Evolutionary conservation across 2,888 invertebrate genomes (phyloP).

Genomic region (Bibio marci): DNA sequence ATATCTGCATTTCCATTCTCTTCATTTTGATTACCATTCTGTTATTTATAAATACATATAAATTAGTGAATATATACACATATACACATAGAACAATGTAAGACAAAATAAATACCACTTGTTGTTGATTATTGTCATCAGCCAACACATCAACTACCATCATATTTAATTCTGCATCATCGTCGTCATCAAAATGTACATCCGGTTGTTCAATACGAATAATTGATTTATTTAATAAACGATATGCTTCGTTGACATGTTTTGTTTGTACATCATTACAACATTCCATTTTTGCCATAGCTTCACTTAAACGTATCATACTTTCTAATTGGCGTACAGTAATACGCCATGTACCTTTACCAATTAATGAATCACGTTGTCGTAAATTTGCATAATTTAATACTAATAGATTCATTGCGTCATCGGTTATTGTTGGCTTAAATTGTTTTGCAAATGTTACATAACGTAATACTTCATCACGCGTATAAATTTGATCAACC

Average conservation of each 20-base stretch:
- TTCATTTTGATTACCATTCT: no score
- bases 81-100: no score
- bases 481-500: slow-evolving; percentile 64
- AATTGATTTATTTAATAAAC: slow-evolving; percentile 87
- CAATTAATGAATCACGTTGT: slow-evolving; percentile 59
- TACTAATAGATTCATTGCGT: slow-evolving; percentile 69
- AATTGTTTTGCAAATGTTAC: slow-evolving; percentile 94
- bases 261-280: slow-evolving; percentile 68
- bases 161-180: slow-evolving; percentile 25
- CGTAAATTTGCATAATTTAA: slow-evolving; percentile 77
- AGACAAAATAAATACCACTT: no score
- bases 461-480: slow-evolving; percentile 83
- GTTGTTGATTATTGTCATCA: slow-evolving; percentile 1
- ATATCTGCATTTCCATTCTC: slow-evolving; percentile 8
- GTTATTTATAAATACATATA: no score
- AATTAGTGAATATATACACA: no score
- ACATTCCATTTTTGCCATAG: slow-evolving; percentile 91
- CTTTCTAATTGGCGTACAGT: slow-evolving; percentile 93
- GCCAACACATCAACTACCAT: slow-evolving; percentile 24
- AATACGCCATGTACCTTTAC: slow-evolving; percentile 79
- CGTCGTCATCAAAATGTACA: slow-evolving; percentile 77
- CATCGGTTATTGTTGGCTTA: slow-evolving; percentile 71
- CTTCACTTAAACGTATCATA: slow-evolving; percentile 91
- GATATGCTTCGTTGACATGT: slow-evolving; percentile 84
- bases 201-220: slow-evolving; percentile 96